A percentile compares a stretch with the other conserved stretches of the same genome.
These are phyloP conservation scores for Leptinotarsa lineolata DNA, from an alignment of 1,140 invertebrate species.

Conservation along the genomic window DNA sequence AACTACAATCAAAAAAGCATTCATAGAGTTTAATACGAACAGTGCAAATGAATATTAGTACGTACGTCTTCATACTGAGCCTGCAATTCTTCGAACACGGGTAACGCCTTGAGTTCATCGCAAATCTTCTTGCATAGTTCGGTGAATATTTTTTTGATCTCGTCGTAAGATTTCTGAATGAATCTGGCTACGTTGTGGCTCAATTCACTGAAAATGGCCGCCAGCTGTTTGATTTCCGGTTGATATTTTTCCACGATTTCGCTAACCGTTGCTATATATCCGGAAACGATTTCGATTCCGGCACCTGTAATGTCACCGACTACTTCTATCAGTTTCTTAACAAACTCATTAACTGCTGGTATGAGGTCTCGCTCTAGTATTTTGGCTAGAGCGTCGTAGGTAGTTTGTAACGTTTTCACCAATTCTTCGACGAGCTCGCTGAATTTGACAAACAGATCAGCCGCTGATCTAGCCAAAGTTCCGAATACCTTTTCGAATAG, in stretches of 20 bases:
- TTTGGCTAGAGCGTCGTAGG: slow-evolving; percentile 58
- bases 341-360: slow-evolving; percentile 63
- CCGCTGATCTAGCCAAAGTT: slow-evolving; percentile 56
- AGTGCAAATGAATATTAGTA: neutral
- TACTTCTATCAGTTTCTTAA: slow-evolving; percentile 56
- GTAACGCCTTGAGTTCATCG: slow-evolving; percentile 62
- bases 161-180: slow-evolving; percentile 56
- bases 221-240: slow-evolving; percentile 68
- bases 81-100: slow-evolving; percentile 61
- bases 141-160: slow-evolving; percentile 58
- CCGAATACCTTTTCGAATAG: slow-evolving; percentile 64
- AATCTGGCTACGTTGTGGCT: slow-evolving; percentile 60
- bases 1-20: slow-evolving; percentile 35
- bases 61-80: slow-evolving; percentile 44
- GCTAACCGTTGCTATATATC: slow-evolving; percentile 59
- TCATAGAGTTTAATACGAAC: neutral
- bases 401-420: slow-evolving; percentile 43
- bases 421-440: slow-evolving; percentile 57
- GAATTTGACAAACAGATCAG: slow-evolving; percentile 58
- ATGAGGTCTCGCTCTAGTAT: slow-evolving; percentile 60
- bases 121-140: slow-evolving; percentile 57
- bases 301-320: slow-evolving; percentile 58
- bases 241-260: slow-evolving; percentile 66
- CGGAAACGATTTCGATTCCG: slow-evolving; percentile 57
- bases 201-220: slow-evolving; percentile 54